phyloP scores from a whole-genome alignment of 2,888 invertebrate genomes.

The Julus scandinavius region DNA sequence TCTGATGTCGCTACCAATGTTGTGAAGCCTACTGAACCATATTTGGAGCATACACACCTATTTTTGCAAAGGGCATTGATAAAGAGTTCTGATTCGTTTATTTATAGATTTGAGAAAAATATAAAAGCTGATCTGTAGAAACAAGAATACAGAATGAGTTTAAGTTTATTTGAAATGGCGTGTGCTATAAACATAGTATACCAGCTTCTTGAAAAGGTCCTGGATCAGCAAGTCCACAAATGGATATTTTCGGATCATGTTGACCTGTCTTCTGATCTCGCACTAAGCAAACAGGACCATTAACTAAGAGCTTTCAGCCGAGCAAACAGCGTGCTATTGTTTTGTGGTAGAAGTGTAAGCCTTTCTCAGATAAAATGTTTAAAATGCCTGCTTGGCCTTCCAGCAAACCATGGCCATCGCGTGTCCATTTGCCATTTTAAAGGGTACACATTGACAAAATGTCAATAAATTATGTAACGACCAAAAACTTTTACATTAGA shows the following conservation, averaged over 20 bases:
- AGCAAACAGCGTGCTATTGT: background rate
- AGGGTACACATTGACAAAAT: background rate
- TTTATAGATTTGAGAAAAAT: too few species aligned
- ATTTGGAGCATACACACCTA: too few species aligned
- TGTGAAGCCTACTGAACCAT: too few species aligned
- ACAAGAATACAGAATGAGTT: too few species aligned
- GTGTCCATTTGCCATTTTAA: slow-evolving; percentile 23
- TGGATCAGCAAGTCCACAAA: background rate
- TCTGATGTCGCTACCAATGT: too few species aligned
- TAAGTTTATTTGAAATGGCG: background rate
- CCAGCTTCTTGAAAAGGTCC: background rate
- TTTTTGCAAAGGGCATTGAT: too few species aligned
- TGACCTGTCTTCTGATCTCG: background rate
- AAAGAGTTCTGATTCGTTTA: too few species aligned
- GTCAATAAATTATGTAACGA: slow-evolving; percentile 28
- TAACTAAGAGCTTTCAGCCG: slow-evolving; percentile 13
- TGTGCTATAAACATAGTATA: background rate
- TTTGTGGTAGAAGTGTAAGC: background rate
- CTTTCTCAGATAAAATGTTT: background rate
- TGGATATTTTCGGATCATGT: slow-evolving; percentile 9
- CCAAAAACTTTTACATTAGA: slow-evolving; percentile 22
- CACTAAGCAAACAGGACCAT: slow-evolving; percentile 5
- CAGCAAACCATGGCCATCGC: background rate
- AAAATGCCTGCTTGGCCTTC: background rate
- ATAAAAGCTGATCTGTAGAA: too few species aligned